Evolutionary conservation across 2,113 vertebrate genomes (phyloP).

Genomic region (Tragelaphus strepsiceros): DNA sequence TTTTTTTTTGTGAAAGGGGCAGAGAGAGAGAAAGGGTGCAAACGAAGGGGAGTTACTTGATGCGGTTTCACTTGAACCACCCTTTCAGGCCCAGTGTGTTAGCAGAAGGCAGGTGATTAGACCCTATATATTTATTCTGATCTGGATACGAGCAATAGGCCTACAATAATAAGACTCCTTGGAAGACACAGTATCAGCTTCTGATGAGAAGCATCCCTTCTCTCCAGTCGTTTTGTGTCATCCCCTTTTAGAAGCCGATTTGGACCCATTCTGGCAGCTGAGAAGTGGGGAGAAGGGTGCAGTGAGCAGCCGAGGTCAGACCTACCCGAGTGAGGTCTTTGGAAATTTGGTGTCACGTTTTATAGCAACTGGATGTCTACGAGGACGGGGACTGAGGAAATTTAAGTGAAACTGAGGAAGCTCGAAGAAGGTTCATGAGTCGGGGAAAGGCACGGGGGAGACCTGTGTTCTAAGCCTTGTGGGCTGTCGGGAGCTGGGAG

Average conservation of each 20-base stretch:
- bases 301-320: neutral
- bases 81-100: neutral
- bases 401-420: neutral
- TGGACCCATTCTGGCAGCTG: neutral
- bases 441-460: neutral
- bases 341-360: neutral
- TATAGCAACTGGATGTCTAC: neutral
- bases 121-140: neutral
- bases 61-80: neutral
- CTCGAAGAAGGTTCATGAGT: neutral
- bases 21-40: neutral
- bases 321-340: neutral
- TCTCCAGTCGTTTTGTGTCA: neutral
- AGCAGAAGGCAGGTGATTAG: neutral
- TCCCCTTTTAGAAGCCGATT: neutral
- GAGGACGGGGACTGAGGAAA: neutral
- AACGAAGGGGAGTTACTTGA: neutral
- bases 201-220: neutral
- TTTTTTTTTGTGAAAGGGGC: too few species aligned
- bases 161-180: accelerated
- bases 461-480: neutral
- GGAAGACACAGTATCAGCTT: neutral
- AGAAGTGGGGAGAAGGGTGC: neutral
- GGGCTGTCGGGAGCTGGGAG: neutral
- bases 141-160: neutral